Evolutionary conservation across 2,113 vertebrate species (phyloP).

Genomic region (Cryptomyrus ogoouensis): DNA sequence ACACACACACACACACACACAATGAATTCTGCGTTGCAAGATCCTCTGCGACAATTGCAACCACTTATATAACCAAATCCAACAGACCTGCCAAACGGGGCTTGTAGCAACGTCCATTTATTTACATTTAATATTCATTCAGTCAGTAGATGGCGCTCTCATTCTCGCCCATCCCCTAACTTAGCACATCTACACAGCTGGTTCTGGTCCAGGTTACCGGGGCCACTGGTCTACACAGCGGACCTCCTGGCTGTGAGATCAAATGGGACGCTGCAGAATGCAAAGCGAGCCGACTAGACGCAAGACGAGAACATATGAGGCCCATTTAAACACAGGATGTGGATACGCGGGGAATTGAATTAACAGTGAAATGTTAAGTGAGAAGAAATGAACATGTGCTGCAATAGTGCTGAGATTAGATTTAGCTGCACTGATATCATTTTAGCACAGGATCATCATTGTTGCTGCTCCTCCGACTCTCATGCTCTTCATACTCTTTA

Average conservation of each 20-base stretch:
- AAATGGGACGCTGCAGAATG: neutral
- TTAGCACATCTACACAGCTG: neutral
- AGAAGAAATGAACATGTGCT: neutral
- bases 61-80: neutral
- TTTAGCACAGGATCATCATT: neutral
- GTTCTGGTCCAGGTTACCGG: neutral
- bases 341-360: neutral
- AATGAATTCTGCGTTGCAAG: neutral
- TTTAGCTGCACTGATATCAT: neutral
- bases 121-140: neutral
- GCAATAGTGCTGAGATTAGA: neutral
- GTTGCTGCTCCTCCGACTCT: neutral
- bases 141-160: neutral
- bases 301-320: neutral
- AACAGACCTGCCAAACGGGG: neutral
- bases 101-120: neutral
- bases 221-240: neutral
- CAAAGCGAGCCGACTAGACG: neutral
- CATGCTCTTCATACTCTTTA: neutral
- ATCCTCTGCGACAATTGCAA: neutral
- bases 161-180: neutral
- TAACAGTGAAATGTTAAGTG: neutral
- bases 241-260: neutral
- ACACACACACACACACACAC: neutral
- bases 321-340: neutral